Percentiles rank a stretch among this genome's conserved stretches.
Evolutionary conservation across 92 coral and sea anemone species (phyloP).

Genomic region (Pocillopora grandis): DNA sequence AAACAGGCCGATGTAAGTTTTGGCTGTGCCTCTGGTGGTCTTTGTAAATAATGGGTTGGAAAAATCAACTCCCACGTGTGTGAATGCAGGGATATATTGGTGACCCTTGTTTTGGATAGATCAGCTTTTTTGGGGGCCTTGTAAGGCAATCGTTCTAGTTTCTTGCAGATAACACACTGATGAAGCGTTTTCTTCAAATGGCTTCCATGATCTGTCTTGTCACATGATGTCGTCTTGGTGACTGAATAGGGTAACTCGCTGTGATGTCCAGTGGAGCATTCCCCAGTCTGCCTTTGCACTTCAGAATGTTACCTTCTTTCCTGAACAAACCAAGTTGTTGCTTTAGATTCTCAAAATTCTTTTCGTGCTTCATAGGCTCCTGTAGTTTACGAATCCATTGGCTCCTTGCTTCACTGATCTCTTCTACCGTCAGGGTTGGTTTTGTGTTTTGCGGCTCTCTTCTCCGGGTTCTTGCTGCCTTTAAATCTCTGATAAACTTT

Average conservation of each 20-base stretch:
- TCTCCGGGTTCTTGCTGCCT: background rate
- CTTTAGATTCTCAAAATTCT: conserved; percentile 43
- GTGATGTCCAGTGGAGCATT: conserved; percentile 35
- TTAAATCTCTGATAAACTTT: conserved; percentile 41
- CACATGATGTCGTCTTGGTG: conserved; percentile 55
- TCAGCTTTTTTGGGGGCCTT: background rate
- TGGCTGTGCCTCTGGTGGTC: conserved; percentile 1
- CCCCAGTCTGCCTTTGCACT: conserved; percentile 56
- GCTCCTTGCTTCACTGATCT: conserved; percentile 42
- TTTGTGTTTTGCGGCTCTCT: background rate
- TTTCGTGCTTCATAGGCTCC: conserved; percentile 28
- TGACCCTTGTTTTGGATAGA: conserved; percentile 39
- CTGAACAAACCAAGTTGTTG: conserved; percentile 56
- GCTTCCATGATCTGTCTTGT: conserved; percentile 39
- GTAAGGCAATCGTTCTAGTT: conserved; percentile 18
- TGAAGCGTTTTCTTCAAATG: conserved; percentile 12
- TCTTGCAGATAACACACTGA: conserved; percentile 38
- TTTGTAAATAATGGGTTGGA: conserved; percentile 29
- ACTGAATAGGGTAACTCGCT: conserved; percentile 38
- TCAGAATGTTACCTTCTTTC: conserved; percentile 42
- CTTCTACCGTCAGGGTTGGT: conserved; percentile 32
- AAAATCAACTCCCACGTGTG: conserved; percentile 39
- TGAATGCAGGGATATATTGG: conserved; percentile 13
- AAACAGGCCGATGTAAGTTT: conserved; percentile 31
- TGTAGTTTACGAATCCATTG: conserved; percentile 57